phyloP scores from a whole-genome alignment of 2,797 vertebrate genomes.

The Rhinella marina region DNA sequence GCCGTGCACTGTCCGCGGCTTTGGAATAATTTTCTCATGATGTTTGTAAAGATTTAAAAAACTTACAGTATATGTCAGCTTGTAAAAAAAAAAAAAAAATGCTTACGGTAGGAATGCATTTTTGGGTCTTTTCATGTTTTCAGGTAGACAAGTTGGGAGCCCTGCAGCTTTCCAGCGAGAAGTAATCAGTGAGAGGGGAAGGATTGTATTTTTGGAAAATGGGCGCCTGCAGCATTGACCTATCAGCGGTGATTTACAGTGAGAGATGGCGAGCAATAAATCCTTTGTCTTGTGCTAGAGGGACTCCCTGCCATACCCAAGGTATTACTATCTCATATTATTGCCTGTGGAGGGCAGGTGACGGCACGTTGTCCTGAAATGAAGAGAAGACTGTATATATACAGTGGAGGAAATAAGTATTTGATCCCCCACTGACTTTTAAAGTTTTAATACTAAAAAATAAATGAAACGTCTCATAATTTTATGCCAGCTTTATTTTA shows the following conservation, averaged over 20 bases:
- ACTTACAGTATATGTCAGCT: not conserved
- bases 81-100: not conserved
- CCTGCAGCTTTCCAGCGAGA: slow-evolving; percentile 16
- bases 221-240: slow-evolving; percentile 33
- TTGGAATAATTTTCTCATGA: not conserved
- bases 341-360: slow-evolving; percentile 40
- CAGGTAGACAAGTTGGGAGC: not conserved
- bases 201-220: not conserved
- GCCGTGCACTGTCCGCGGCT: not conserved
- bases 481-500: no score
- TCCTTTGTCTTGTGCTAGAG: slow-evolving; percentile 32
- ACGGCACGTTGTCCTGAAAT: not conserved
- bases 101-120: not conserved
- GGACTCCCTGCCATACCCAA: not conserved
- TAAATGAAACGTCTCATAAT: no score
- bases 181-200: not conserved
- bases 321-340: slow-evolving; percentile 20
- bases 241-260: slow-evolving; percentile 41
- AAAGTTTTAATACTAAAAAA: no score
- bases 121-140: not conserved
- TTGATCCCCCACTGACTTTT: no score
- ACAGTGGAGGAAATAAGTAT: no score
- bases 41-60: not conserved
- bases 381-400: not conserved
- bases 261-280: slow-evolving; percentile 40